phyloP scores from a whole-genome alignment of 2,888 invertebrate genomes.

The Drosophila meridionalis region DNA sequence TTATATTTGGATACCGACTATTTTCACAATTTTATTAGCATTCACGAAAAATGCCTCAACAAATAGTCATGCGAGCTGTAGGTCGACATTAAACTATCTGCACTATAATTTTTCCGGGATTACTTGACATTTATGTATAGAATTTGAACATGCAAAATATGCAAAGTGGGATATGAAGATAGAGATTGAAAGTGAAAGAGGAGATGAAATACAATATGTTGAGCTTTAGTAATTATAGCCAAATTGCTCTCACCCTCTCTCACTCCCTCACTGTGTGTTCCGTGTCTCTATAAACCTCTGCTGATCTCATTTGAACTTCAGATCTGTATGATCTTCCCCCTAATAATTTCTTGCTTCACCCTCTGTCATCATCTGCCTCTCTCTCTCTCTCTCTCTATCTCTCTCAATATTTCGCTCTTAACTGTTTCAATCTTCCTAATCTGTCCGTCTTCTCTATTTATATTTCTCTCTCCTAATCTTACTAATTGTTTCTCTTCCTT shows the following conservation, averaged over 20 bases:
- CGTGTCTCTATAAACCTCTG: neutral
- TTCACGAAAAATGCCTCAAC: neutral
- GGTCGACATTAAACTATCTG: neutral
- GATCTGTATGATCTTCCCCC: too few species aligned
- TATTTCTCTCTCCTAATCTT: too few species aligned
- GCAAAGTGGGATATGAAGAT: neutral
- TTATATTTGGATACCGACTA: neutral
- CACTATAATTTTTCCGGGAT: neutral
- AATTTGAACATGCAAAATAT: neutral
- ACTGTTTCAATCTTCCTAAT: too few species aligned
- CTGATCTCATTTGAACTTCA: too few species aligned
- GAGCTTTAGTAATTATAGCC: too few species aligned
- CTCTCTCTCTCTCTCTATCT: neutral
- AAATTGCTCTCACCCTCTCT: neutral
- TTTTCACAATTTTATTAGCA: conserved; percentile 1
- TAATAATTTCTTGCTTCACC: too few species aligned
- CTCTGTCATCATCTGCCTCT: too few species aligned
- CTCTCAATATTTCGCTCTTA: too few species aligned
- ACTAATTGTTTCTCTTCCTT: too few species aligned
- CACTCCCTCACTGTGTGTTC: too few species aligned
- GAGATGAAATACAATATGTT: neutral
- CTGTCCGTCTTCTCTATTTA: too few species aligned
- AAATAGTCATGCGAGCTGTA: neutral
- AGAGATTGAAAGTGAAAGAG: neutral
- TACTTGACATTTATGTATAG: neutral